Conservation (phyloP, 2,888 invertebrate genomes). For the Temnothorax ravouxi region DNA sequence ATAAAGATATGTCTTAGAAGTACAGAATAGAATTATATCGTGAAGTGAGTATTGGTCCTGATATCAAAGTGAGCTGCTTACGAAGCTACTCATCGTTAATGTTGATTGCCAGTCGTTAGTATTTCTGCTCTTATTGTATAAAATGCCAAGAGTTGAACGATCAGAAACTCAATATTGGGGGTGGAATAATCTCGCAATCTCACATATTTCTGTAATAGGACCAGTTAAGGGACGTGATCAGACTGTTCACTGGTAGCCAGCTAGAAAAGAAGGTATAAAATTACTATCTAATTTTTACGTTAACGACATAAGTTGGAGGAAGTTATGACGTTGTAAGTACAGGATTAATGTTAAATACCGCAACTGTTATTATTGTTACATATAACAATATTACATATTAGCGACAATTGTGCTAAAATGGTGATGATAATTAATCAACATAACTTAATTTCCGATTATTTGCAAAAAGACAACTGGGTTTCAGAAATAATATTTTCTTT, state of each 20-base stretch:
- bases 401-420: conserved; percentile 6
- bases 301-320: conserved; percentile 63
- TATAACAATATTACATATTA: not conserved
- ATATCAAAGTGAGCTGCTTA: conserved; percentile 43
- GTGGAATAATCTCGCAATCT: conserved; percentile 67
- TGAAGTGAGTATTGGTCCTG: conserved; percentile 32
- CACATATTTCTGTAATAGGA: conserved; percentile 75
- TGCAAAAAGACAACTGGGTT: not conserved
- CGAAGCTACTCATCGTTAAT: conserved; percentile 32
- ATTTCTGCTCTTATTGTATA: conserved; percentile 34
- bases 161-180: conserved; percentile 15
- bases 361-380: not conserved
- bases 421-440: not conserved
- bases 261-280: conserved; percentile 75
- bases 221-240: conserved; percentile 65
- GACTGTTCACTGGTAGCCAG: conserved; percentile 60
- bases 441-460: conserved; percentile 23
- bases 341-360: conserved; percentile 13
- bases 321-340: conserved; percentile 39
- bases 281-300: conserved; percentile 60
- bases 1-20: conserved; percentile 40
- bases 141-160: conserved; percentile 36
- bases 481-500: conserved; percentile 11
- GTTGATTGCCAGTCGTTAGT: conserved; percentile 35
- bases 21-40: conserved; percentile 47